Conservation (phyloP, 2,888 invertebrate genomes). For the Philopedon plagiatum region DNA sequence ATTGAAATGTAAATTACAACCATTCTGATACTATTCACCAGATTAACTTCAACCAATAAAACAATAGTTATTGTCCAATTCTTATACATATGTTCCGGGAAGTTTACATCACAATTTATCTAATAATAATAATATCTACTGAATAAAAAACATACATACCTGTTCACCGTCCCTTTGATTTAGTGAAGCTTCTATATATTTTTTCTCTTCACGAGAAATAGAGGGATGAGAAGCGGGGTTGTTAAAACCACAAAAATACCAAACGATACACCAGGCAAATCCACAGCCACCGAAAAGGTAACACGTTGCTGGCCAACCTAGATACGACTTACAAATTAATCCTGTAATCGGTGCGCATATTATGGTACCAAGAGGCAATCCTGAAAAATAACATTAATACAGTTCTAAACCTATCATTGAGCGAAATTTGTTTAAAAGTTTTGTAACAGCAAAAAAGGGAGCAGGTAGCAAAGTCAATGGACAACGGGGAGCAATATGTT, state of each 20-base stretch:
- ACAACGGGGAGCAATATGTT: too few species aligned
- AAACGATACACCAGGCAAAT: conserved; percentile 11
- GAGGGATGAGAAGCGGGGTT: conserved; percentile 27
- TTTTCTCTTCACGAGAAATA: conserved; percentile 32
- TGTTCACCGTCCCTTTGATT: conserved; percentile 15
- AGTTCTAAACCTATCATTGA: not conserved
- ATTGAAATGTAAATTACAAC: too few species aligned
- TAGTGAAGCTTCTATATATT: conserved; percentile 36
- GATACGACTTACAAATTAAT: conserved; percentile 24
- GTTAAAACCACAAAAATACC: conserved; percentile 16
- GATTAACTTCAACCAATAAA: too few species aligned
- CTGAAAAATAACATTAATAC: conserved; percentile 5
- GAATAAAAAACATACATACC: too few species aligned
- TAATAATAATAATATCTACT: too few species aligned
- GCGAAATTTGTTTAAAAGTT: not conserved
- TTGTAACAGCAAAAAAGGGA: not conserved
- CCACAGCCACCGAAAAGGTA: conserved; percentile 35
- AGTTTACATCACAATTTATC: too few species aligned
- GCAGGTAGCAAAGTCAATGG: too few species aligned
- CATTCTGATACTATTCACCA: too few species aligned
- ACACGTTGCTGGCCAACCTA: conserved; percentile 36
- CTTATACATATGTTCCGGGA: too few species aligned
- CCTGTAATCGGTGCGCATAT: conserved; percentile 28
- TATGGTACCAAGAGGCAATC: conserved; percentile 17
- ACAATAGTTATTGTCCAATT: too few species aligned